These are phyloP conservation scores for Lemur catta DNA, from an alignment of 2,797 vertebrate genomes.

Conservation along the genomic window DNA sequence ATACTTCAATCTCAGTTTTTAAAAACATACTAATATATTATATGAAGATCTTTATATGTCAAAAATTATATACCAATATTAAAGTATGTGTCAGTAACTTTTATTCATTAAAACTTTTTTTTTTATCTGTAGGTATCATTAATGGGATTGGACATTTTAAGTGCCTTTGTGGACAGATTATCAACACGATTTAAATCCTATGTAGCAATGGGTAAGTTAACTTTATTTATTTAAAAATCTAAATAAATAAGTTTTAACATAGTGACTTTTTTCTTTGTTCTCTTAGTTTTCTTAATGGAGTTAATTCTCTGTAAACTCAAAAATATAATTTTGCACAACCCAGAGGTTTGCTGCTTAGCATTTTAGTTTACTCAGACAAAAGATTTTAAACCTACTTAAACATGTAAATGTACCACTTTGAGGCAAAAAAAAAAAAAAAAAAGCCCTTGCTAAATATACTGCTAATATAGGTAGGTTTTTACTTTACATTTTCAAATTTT, in stretches of 20 bases:
- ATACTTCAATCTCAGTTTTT: not conserved
- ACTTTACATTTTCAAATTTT: not conserved
- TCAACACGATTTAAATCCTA: slow-evolving; percentile 93
- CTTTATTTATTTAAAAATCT: not conserved
- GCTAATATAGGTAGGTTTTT: not conserved
- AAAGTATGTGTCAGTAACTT: not conserved
- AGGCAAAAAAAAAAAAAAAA: not conserved
- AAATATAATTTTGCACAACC: not conserved
- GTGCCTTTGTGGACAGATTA: slow-evolving; percentile 92
- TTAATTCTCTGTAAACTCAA: slow-evolving; percentile 46
- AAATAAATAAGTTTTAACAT: not conserved
- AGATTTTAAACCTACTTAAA: slow-evolving; percentile 27
- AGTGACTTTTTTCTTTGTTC: not conserved
- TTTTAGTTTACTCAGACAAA: slow-evolving; percentile 18
- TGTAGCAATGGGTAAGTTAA: slow-evolving; percentile 91
- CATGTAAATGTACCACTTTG: not conserved
- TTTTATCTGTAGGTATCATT: slow-evolving; percentile 90
- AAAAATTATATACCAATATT: not conserved
- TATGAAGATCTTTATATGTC: slow-evolving; percentile 11
- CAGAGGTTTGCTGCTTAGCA: not conserved
- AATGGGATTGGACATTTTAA: slow-evolving; percentile 94
- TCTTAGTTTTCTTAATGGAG: not conserved
- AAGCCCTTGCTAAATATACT: not conserved
- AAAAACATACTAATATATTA: not conserved
- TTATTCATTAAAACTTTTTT: slow-evolving; percentile 54